Base-by-base conservation (phyloP, 2,888 invertebrate genomes). In the Mechanitis mazaeus region DNA sequence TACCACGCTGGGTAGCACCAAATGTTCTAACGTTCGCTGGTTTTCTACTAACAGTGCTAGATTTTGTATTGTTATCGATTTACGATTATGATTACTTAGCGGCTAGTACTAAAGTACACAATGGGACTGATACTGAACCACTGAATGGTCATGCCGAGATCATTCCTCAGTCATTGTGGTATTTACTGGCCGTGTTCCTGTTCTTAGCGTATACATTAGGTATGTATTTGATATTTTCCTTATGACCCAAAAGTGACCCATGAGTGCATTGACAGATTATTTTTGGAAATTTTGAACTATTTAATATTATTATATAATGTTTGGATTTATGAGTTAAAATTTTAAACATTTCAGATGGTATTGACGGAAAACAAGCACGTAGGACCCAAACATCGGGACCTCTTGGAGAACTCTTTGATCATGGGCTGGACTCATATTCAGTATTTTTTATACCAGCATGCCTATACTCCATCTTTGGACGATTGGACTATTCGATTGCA, bases 361-460 rank as follows among this genome's bases (percentile, higher is more conserved):
- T 97, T 68, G 99, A 99, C 89, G 99, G 99, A 0, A 99, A 99
- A 81, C 99, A 99, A 83, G 99, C 99, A 0, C 92, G 99, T 47
- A 91, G 98, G 46, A 99, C 99, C 0, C 95, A 96, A 56, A 96
- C 97, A 0, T 97, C 97, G 53, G 96, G 98, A 0, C 99, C 99
- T 0, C 88, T 99, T 28, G 99, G 99, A 0, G 99, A 99, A 84
- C 90, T 99, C 42, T 99, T 99, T 81, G 99, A 99, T 87, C 99
- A 99, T 83, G 99, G 99, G 0, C 90, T 99, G 64, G 99, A 99
- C 83, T 98, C 98, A 0, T 98, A 98, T 93, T 96, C 98, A 0
- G 95, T 98, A 0, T 95, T 97, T 68, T 94, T 98, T 70, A 96
- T 99, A 76, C 98, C 99, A 0, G 94, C 97, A 58, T 96, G 97